A percentile compares a stretch with the other conserved stretches of the same genome.
phyloP scores from a whole-genome alignment of 2,797 vertebrate species.

The Megalops cyprinoides region DNA sequence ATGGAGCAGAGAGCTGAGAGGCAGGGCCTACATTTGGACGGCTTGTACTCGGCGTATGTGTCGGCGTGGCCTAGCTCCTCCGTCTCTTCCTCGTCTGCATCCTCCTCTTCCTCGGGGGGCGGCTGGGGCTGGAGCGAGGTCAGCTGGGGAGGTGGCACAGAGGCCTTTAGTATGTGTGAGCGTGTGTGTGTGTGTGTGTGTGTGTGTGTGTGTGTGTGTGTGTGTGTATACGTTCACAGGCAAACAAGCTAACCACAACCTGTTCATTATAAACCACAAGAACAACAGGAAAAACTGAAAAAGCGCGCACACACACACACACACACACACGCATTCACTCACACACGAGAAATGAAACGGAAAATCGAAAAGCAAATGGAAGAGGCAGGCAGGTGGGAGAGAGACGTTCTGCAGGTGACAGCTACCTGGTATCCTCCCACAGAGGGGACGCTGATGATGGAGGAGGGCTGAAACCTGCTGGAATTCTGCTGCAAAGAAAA shows the following conservation, averaged over 20 bases:
- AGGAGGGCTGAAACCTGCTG: slow-evolving; percentile 75
- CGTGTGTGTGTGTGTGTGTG: neutral
- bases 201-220: neutral
- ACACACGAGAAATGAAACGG: neutral
- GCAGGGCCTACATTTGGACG: slow-evolving; percentile 86
- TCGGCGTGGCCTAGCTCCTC: slow-evolving; percentile 94
- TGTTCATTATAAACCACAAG: neutral
- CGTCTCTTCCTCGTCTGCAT: slow-evolving; percentile 87
- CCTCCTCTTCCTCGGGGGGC: slow-evolving; percentile 86
- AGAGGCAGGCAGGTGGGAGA: neutral
- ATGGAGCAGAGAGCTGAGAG: neutral
- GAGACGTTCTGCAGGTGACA: slow-evolving; percentile 37
- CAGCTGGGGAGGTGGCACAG: slow-evolving; percentile 8
- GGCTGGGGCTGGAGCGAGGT: slow-evolving; percentile 44
- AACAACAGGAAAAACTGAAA: neutral
- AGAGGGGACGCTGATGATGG: slow-evolving; percentile 83
- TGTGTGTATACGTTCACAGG: neutral
- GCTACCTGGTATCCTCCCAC: slow-evolving; percentile 86
- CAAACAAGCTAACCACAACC: too few species aligned
- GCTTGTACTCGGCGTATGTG: slow-evolving; percentile 93
- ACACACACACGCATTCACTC: neutral
- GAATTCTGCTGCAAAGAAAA: slow-evolving; percentile 71
- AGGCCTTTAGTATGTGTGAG: neutral
- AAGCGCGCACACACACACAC: neutral
- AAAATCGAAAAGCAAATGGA: neutral